These are phyloP conservation scores for Mylabris phalerata DNA, from an alignment of 1,140 invertebrate genomes.

Conservation along the genomic window DNA sequence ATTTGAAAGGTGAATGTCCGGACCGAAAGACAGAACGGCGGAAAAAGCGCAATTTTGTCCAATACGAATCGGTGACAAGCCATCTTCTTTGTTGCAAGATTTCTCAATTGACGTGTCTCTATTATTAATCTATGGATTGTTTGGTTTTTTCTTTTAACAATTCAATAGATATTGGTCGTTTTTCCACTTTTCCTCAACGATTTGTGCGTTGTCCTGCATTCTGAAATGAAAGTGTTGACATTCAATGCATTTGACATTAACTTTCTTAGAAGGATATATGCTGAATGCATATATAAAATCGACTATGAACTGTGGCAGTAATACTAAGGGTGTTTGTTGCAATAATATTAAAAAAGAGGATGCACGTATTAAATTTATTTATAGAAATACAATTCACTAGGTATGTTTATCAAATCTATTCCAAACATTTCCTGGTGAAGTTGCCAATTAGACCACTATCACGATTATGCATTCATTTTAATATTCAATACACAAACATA, in stretches of 20 bases:
- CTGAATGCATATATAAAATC: slow-evolving; percentile 26
- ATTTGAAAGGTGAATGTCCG: too few relatives aligned
- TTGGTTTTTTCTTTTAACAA: too few relatives aligned
- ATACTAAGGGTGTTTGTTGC: slow-evolving; percentile 2
- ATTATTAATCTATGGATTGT: too few relatives aligned
- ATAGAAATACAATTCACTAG: slow-evolving; percentile 11
- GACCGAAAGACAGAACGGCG: too few relatives aligned
- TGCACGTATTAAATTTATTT: slow-evolving; percentile 15
- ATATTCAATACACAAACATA: slow-evolving; percentile 25
- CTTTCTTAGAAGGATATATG: slow-evolving; percentile 25
- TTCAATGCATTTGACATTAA: slow-evolving; percentile 26
- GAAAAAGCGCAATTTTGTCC: too few relatives aligned
- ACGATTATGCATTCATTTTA: slow-evolving; percentile 29
- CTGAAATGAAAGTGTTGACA: slow-evolving; percentile 27
- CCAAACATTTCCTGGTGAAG: slow-evolving; percentile 28
- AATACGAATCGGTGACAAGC: too few relatives aligned
- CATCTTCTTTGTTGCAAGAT: too few relatives aligned
- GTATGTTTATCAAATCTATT: slow-evolving; percentile 12
- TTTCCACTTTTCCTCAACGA: too few relatives aligned
- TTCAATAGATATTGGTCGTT: too few relatives aligned
- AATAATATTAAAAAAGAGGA: slow-evolving; percentile 1
- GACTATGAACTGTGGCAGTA: slow-evolving; percentile 28
- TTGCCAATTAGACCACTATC: slow-evolving; percentile 36
- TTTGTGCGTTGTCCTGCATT: slow-evolving; percentile 11
- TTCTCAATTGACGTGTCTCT: too few relatives aligned